A percentile compares a stretch with the other conserved stretches of the same genome.
Evolutionary conservation across 2,888 invertebrate species (phyloP).

Genomic region (Rhamnusium bicolor): DNA sequence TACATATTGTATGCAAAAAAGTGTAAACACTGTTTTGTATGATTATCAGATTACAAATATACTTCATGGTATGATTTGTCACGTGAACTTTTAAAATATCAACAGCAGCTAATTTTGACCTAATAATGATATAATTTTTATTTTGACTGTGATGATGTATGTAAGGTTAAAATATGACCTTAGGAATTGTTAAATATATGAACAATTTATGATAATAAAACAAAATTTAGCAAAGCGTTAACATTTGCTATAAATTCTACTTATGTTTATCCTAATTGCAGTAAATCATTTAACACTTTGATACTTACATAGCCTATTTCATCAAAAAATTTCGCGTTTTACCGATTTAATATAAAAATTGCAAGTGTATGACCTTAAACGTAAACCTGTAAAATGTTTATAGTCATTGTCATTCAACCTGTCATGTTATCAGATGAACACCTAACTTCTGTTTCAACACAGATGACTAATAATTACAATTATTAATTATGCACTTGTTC

Average conservation of each 20-base stretch:
- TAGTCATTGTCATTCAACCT: not conserved
- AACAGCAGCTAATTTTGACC: not conserved
- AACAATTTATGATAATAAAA: not conserved
- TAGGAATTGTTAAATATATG: not conserved
- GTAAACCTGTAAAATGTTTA: not conserved
- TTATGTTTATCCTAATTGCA: not conserved
- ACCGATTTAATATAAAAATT: not conserved
- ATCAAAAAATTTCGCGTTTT: not conserved
- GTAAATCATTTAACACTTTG: not conserved
- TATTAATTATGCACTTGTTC: too few relatives aligned
- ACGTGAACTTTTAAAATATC: too few relatives aligned
- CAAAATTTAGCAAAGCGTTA: not conserved
- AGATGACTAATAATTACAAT: not conserved
- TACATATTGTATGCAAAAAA: too few relatives aligned
- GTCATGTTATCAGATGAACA: not conserved
- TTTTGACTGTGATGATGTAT: not conserved
- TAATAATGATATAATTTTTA: not conserved
- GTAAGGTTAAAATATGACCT: slow-evolving; percentile 17
- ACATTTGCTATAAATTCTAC: not conserved
- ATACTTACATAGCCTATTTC: too few relatives aligned
- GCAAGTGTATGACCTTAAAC: not conserved
- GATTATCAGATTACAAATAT: too few relatives aligned
- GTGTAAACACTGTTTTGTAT: too few relatives aligned
- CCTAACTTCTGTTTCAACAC: not conserved
- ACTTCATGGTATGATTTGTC: too few relatives aligned